Evolutionary conservation across 1,140 invertebrate genomes (phyloP).

Genomic region (Protaetia brevitarsis): DNA sequence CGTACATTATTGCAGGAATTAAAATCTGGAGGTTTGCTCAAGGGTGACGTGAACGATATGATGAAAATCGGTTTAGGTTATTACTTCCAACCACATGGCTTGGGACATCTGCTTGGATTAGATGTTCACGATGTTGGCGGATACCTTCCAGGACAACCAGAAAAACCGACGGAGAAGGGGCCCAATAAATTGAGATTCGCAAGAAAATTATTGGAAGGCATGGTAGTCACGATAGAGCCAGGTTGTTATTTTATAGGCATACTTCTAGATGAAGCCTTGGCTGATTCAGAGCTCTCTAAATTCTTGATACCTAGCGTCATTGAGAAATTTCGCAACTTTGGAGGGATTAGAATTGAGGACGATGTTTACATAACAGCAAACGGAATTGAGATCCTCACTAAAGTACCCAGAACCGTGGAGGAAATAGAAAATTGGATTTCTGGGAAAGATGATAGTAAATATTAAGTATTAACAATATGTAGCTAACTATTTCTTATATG

Average conservation of each 20-base stretch:
- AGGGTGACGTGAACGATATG: constrained; percentile 85
- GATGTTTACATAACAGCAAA: constrained; percentile 84
- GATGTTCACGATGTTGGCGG: constrained; percentile 98
- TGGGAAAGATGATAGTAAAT: constrained; percentile 28
- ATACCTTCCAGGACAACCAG: constrained; percentile 65
- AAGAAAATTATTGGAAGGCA: constrained; percentile 70
- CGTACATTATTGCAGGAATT: constrained; percentile 71
- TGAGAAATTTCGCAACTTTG: constrained; percentile 73
- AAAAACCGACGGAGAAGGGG: constrained; percentile 51
- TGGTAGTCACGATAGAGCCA: constrained; percentile 94
- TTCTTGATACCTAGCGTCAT: constrained; percentile 74
- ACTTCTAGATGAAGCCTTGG: constrained; percentile 63
- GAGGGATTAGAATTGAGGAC: constrained; percentile 95
- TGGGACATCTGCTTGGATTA: constrained; percentile 90
- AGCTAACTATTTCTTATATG: too few species aligned
- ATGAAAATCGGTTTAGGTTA: constrained; percentile 73
- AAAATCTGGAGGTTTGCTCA: constrained; percentile 72
- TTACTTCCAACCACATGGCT: constrained; percentile 92
- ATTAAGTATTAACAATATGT: too few species aligned
- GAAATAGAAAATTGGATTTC: constrained; percentile 78
- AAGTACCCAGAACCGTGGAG: constrained; percentile 80
- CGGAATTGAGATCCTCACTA: constrained; percentile 80
- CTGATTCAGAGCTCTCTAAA: constrained; percentile 58
- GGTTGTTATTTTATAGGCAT: constrained; percentile 90
- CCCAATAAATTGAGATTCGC: constrained; percentile 73